Percentiles rank a stretch among this genome's conserved stretches.
Conservation (phyloP, 1,140 invertebrate genomes). For the Drosophila nasuta region DNA sequence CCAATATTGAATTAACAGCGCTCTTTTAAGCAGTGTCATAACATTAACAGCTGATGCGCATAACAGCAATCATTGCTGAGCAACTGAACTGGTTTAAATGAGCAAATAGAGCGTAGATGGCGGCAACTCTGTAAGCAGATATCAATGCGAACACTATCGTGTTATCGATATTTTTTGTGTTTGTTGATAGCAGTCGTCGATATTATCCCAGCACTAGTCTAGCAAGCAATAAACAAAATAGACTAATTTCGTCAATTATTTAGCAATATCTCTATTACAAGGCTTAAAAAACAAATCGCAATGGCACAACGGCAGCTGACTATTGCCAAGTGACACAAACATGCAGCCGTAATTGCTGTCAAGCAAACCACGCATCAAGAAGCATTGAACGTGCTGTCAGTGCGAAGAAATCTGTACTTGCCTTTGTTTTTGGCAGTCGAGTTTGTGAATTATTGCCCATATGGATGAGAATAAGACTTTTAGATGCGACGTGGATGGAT, state of each 20-base stretch:
- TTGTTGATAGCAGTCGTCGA: too few species aligned
- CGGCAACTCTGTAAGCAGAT: neutral
- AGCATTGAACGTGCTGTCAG: constrained; percentile 6
- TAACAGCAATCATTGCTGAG: neutral
- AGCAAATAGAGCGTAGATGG: neutral
- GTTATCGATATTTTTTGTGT: too few species aligned
- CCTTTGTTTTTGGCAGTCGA: neutral
- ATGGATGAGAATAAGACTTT: constrained; percentile 40
- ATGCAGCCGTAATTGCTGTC: too few species aligned
- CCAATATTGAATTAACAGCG: neutral
- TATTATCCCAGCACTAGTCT: too few species aligned
- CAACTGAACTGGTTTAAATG: neutral
- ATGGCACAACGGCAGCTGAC: neutral
- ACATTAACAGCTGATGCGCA: neutral
- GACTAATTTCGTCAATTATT: too few species aligned
- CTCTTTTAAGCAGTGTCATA: neutral
- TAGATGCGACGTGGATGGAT: constrained; percentile 17
- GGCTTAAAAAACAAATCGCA: neutral
- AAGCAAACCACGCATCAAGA: neutral
- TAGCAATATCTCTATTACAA: too few species aligned
- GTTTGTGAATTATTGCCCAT: neutral
- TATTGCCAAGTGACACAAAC: neutral
- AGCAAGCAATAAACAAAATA: constrained; percentile 5
- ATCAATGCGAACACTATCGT: too few species aligned
- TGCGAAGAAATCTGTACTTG: neutral